Evolutionary conservation across 2,113 vertebrate species (phyloP), one percentile per base, ranked within the genome.

Genomic region (Marmota monax): DNA sequence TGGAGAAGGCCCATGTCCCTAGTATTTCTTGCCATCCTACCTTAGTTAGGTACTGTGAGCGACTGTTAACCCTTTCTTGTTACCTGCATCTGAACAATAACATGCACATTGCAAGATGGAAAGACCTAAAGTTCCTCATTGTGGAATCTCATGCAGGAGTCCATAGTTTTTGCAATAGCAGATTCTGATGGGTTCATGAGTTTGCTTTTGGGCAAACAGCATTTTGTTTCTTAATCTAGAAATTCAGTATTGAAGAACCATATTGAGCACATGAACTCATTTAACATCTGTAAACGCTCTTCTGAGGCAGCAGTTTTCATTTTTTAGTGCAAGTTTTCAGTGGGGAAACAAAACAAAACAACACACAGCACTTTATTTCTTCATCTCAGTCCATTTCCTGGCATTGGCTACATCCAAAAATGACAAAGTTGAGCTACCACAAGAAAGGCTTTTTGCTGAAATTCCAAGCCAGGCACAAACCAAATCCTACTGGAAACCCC

Each of bases 311-410:
- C 5, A 80, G 63, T 34, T 51, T 82, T 93, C 42, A 14, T 88
- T 83, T 92, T 58, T 86, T 45, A n/a, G 34, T 94, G 61, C 25
- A 90, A 88, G 14, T 32, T 73, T 96, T 85, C 51, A 90, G 73
- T 34, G 51, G 45, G 34, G 56, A 94, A 94, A 85, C 39, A 58
- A 83, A 89, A 78, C 92, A 90, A 90, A 97, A 88, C 42, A 82
- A 94, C 84, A 78, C 25, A 87, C 95, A 93, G 37, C 37, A 76
- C 16, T 72, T 0, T 73, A 48, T 95, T 96, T 96, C 92, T 90
- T 97, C 92, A 95, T 74, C 61, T 76, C 48, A 58, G 76, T 89
- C 82, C 76, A 56, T 84, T 97, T 98, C 95, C 94, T 96, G 87
- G 76, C 69, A 90, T 65, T 84, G 80, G 37, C 39, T 82, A 4